Evolutionary conservation across 1,140 invertebrate species (phyloP), one percentile per base, ranked within the genome.

Genomic region (Bombus vancouverensis): DNA sequence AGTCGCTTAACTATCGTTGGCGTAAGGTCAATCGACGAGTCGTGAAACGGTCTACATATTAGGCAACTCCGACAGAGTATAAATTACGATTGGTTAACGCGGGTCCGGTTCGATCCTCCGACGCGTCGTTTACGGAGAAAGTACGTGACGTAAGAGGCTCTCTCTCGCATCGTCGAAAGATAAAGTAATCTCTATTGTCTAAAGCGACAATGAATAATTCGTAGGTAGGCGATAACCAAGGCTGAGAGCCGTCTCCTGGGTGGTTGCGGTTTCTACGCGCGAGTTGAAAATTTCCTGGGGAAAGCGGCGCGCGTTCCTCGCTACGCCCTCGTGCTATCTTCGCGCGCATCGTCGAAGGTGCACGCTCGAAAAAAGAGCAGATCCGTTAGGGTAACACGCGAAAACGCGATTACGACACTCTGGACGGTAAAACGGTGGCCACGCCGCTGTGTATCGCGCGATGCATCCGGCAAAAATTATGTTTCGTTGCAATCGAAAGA

Each of bases 21-120:
- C 18, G 47, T 53, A 53, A 53, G 47, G 47, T 53, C 66, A 12
- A 71, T 25, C 25, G 32, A 70, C 44, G 37, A 76, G 28, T 22
- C 57, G 39, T 28, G 66, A 76, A 83, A 53, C 83, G 80, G 71
- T 81, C 77, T 74, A 89, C 88, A 89, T 89, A 91, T 93, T 93
- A 92, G 89, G 90, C 83, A 92, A 92, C 79, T 87, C 78, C 89
- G 89, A 87, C 88, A 70, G 87, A 75, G 87, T 92, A 92, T 93
- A 93, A 93, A 92, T 93, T 92, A 93, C 89, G 90, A 93, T 93
- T 91, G 90, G 90, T 89, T 86, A 93, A 93, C 78, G 89, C 87
- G n/a, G 42, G n/a, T 28, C 66, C 70, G 57, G 53, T 81, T 89
- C 62, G 85, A 89, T 85, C 79, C 47, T 28, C 25, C 79, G 74